Conservation (phyloP, 2,888 invertebrate species). For the Nipponacmea schrenckii region DNA sequence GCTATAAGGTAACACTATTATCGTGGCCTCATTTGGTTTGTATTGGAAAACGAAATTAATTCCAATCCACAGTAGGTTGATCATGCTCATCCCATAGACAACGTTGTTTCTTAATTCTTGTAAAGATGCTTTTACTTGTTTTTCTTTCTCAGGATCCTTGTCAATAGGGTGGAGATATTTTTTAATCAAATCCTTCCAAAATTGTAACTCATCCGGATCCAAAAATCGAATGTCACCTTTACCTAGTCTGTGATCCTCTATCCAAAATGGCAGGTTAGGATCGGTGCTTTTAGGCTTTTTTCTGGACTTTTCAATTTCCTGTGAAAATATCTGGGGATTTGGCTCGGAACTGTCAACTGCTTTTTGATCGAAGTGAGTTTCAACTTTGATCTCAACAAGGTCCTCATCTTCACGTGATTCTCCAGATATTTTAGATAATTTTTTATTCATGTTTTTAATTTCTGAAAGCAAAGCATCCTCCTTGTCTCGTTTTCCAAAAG, state of each 20-base stretch:
- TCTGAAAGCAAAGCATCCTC: too few species aligned
- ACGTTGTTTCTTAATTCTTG: slow-evolving; percentile 92
- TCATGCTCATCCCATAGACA: slow-evolving; percentile 83
- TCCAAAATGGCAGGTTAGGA: slow-evolving; percentile 52
- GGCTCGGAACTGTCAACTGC: background rate
- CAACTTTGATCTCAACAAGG: background rate
- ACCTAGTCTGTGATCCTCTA: slow-evolving; percentile 47
- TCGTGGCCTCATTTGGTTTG: background rate
- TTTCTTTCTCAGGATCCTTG: slow-evolving; percentile 79
- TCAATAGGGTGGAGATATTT: slow-evolving; percentile 91
- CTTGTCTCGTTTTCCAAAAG: background rate
- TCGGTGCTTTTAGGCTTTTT: slow-evolving; percentile 31
- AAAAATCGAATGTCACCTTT: slow-evolving; percentile 41
- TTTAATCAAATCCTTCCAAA: slow-evolving; percentile 91
- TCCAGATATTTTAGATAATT: too few species aligned
- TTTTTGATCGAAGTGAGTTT: background rate
- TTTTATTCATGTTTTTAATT: slow-evolving; percentile 4
- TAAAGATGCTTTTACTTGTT: slow-evolving; percentile 69
- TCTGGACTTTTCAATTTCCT: background rate
- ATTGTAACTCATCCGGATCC: slow-evolving; percentile 79
- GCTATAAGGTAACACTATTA: background rate
- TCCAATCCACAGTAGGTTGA: slow-evolving; percentile 97
- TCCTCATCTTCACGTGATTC: too few species aligned
- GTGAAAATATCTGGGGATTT: background rate
- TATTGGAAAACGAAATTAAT: slow-evolving; percentile 71